Evolutionary conservation across 2,113 vertebrate genomes (phyloP).

Genomic region (Trichechus manatus): DNA sequence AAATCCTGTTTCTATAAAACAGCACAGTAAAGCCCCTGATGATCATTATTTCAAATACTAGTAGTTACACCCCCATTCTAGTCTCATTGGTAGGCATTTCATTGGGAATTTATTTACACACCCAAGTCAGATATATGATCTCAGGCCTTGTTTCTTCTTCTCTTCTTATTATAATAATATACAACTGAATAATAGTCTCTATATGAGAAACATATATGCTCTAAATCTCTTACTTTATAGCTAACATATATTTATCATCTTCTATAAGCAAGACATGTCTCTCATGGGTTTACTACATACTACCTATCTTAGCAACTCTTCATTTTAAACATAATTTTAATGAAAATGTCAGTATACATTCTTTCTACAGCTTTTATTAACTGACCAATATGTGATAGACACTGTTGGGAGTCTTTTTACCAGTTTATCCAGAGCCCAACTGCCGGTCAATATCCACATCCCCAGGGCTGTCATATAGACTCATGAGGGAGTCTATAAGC

Average conservation of each 20-base stretch:
- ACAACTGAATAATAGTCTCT: not conserved
- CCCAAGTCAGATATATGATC: not conserved
- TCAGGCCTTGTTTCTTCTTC: not conserved
- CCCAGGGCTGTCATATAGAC: not conserved
- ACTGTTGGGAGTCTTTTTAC: not conserved
- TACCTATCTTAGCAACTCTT: not conserved
- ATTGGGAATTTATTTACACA: not conserved
- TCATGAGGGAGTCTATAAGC: not conserved
- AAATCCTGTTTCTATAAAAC: not conserved
- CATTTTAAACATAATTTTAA: not conserved
- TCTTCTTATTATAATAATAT: not conserved
- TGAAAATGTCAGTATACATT: not conserved
- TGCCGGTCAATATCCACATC: not conserved
- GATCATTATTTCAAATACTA: slow-evolving; percentile 23
- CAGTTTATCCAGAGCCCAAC: not conserved
- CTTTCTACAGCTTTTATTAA: not conserved
- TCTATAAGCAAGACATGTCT: not conserved
- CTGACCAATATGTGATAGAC: not conserved
- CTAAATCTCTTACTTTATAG: not conserved
- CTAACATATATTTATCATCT: not conserved
- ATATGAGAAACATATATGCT: not conserved
- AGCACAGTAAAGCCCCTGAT: not conserved
- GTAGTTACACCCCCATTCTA: not conserved
- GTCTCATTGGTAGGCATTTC: not conserved
- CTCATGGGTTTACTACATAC: not conserved